Percentiles rank a stretch among this genome's conserved stretches.
phyloP scores from a whole-genome alignment of 2,888 invertebrate species.

The Hylaea fasciaria region DNA sequence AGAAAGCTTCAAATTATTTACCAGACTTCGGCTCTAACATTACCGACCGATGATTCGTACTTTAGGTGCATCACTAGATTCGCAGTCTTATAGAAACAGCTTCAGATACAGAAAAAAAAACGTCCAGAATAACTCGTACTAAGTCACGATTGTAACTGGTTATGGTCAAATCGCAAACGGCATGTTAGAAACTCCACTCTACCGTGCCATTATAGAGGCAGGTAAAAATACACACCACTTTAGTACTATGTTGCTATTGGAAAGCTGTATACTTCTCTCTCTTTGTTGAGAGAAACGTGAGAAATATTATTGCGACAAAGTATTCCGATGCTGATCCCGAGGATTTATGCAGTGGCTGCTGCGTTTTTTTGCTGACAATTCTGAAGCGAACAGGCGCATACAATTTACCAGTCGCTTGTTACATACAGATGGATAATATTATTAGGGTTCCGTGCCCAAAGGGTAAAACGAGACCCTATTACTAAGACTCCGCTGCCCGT shows the following conservation, averaged over 20 bases:
- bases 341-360: neutral
- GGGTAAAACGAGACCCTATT: too few relatives aligned
- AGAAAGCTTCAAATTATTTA: too few relatives aligned
- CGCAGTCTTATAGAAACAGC: neutral
- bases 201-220: neutral
- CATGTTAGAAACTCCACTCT: conserved; percentile 12
- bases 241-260: conserved; percentile 1
- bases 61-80: too few relatives aligned
- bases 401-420: conserved; percentile 5
- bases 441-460: too few relatives aligned
- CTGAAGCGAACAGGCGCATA: neutral
- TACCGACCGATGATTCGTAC: too few relatives aligned
- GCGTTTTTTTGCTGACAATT: conserved; percentile 9
- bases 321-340: neutral
- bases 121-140: neutral
- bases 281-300: neutral
- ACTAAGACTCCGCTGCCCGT: too few relatives aligned
- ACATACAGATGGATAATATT: too few relatives aligned
- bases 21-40: too few relatives aligned
- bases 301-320: conserved; percentile 7
- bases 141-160: conserved; percentile 9
- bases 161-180: conserved; percentile 13
- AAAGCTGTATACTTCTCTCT: neutral
- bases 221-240: neutral
- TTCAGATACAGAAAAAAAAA: conserved; percentile 7